These are phyloP conservation scores for Petaurus breviceps DNA, from an alignment of 2,113 vertebrate genomes.

Conservation along the genomic window DNA sequence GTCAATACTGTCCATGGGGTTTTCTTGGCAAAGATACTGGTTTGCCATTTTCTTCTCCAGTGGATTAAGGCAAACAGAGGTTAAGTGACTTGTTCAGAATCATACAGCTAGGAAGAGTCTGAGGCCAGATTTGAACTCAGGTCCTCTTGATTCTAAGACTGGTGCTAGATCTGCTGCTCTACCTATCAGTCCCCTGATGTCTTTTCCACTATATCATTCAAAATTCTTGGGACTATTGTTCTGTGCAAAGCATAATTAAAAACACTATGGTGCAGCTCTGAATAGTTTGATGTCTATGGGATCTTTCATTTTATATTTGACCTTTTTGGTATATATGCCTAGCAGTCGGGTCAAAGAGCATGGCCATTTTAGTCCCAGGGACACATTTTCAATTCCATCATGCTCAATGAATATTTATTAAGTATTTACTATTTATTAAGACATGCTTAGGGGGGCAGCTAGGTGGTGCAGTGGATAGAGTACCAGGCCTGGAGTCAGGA, in stretches of 20 bases:
- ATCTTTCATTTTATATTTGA: not conserved
- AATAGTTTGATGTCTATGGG: not conserved
- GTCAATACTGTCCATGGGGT: not conserved
- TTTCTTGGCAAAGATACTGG: not conserved
- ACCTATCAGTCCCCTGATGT: too few species aligned
- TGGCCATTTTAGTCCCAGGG: not conserved
- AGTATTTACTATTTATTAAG: not conserved
- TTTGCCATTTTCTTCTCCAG: not conserved
- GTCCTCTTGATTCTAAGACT: not conserved
- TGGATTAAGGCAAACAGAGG: not conserved
- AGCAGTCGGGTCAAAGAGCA: not conserved
- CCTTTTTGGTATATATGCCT: not conserved
- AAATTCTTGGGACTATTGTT: not conserved
- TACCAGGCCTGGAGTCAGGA: too few species aligned
- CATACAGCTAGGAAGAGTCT: not conserved
- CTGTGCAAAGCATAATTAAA: not conserved
- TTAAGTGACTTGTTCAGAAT: not conserved
- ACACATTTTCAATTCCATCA: not conserved
- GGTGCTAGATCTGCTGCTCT: too few species aligned
- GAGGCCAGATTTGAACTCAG: not conserved
- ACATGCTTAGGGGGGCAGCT: not conserved
- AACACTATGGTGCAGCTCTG: not conserved
- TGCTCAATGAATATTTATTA: not conserved
- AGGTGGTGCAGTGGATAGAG: too few species aligned
- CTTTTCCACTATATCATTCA: not conserved